A percentile compares a stretch with the other conserved stretches of the same genome.
These are phyloP conservation scores for Scomberomorus guttatus DNA, from an alignment of 2,797 vertebrate species.

Conservation along the genomic window DNA sequence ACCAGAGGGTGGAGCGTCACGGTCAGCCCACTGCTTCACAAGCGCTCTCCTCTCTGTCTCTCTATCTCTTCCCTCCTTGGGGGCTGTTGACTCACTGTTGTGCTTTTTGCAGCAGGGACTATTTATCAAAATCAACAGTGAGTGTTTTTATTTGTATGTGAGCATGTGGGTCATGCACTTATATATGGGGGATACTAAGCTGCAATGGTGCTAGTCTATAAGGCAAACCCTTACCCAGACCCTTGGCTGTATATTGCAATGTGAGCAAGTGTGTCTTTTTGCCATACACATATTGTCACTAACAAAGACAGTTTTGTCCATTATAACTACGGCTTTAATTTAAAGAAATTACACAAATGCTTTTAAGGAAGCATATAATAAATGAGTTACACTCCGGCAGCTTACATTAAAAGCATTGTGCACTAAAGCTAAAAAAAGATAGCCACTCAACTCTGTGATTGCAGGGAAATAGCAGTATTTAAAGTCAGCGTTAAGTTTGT, in stretches of 20 bases:
- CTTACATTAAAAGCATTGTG: conserved; percentile 3
- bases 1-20: conserved; percentile 71
- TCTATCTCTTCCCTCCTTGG: conserved; percentile 36
- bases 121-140: conserved; percentile 54
- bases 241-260: not conserved
- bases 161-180: conserved; percentile 2
- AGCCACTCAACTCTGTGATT: not conserved
- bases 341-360: not conserved
- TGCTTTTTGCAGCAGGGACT: conserved; percentile 33
- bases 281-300: not conserved
- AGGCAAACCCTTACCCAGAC: not conserved
- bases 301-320: not conserved
- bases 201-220: not conserved
- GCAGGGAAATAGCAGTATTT: conserved; percentile 12
- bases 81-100: conserved; percentile 58
- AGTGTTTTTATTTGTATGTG: conserved; percentile 21
- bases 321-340: not conserved
- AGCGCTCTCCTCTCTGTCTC: conserved; percentile 31
- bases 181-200: not conserved
- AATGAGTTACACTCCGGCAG: not conserved
- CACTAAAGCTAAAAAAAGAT: not conserved
- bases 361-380: not conserved
- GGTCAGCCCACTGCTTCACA: conserved; percentile 43
- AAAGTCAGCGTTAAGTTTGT: conserved; percentile 6
- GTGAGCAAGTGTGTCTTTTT: not conserved